A percentile compares a stretch with the other conserved stretches of the same genome.
Evolutionary conservation across 1,140 invertebrate species (phyloP).

Genomic region (Saccostrea glomerata): DNA sequence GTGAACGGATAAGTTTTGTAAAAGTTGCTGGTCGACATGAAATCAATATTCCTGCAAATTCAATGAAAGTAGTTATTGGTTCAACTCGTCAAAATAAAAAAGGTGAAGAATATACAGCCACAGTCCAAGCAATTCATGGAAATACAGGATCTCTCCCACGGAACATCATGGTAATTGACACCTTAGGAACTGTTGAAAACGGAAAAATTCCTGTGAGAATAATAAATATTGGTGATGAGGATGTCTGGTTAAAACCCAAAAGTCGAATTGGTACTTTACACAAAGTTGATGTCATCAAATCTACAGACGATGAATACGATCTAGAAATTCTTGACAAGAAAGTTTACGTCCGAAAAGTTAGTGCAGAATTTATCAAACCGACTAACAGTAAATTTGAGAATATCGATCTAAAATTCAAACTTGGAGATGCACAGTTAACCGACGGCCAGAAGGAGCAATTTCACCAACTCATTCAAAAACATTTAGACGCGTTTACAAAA

Average conservation of each 20-base stretch:
- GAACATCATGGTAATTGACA: constrained; percentile 22
- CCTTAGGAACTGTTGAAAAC: not conserved
- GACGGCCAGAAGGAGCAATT: no score
- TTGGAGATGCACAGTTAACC: no score
- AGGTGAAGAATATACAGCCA: constrained; percentile 32
- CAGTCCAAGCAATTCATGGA: constrained; percentile 18
- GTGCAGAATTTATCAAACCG: no score
- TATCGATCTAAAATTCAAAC: no score
- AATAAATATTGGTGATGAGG: constrained; percentile 44
- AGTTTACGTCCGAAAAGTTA: no score
- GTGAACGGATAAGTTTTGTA: constrained; percentile 40
- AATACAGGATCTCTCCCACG: no score
- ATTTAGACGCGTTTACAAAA: no score
- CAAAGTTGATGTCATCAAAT: constrained; percentile 3
- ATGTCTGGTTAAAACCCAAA: no score
- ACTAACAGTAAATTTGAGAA: no score
- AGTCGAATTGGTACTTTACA: constrained; percentile 45
- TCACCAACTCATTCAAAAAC: no score
- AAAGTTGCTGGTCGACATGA: constrained; percentile 32
- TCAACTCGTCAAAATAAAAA: constrained; percentile 41
- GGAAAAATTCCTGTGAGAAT: constrained; percentile 42
- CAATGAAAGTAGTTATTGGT: constrained; percentile 47
- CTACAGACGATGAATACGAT: constrained; percentile 11
- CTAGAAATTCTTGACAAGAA: no score
- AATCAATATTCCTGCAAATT: constrained; percentile 44